These are phyloP conservation scores for Microctenopoma steveboyesi DNA, from an alignment of 2,797 vertebrate genomes.

Conservation along the genomic window DNA sequence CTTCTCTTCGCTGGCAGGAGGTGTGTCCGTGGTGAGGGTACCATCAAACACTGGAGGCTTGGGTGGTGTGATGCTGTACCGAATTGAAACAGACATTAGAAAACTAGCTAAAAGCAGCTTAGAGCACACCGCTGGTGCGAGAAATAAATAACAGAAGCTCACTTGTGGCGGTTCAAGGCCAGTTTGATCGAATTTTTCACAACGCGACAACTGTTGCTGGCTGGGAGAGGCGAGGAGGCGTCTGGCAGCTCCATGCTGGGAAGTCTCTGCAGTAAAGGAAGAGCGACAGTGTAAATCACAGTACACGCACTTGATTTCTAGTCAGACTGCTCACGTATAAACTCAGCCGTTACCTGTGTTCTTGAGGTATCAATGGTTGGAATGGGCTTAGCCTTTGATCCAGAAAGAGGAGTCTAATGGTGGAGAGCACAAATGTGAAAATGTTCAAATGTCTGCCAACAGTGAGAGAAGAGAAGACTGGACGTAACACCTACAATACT, in stretches of 20 bases:
- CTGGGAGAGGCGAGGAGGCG: constrained; percentile 92
- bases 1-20: constrained; percentile 66
- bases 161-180: constrained; percentile 92
- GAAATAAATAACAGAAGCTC: constrained; percentile 38
- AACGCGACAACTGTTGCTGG: constrained; percentile 88
- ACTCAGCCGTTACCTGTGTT: constrained; percentile 85
- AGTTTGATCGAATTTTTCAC: constrained; percentile 98
- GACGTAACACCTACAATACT: constrained; percentile 60
- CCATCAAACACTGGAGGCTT: constrained; percentile 74
- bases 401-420: constrained; percentile 76
- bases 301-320: neutral
- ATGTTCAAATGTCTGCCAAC: neutral
- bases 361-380: constrained; percentile 89
- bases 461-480: neutral
- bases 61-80: constrained; percentile 75
- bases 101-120: neutral
- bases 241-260: constrained; percentile 97
- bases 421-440: constrained; percentile 5
- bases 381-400: constrained; percentile 87
- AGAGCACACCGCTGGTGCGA: neutral
- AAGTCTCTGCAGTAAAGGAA: constrained; percentile 85
- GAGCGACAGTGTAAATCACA: neutral
- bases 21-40: constrained; percentile 46
- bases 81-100: neutral
- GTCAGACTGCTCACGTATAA: neutral